Base-by-base conservation (phyloP, 2,888 invertebrate species). In the Ashinkailepas kermadecensis region DNA sequence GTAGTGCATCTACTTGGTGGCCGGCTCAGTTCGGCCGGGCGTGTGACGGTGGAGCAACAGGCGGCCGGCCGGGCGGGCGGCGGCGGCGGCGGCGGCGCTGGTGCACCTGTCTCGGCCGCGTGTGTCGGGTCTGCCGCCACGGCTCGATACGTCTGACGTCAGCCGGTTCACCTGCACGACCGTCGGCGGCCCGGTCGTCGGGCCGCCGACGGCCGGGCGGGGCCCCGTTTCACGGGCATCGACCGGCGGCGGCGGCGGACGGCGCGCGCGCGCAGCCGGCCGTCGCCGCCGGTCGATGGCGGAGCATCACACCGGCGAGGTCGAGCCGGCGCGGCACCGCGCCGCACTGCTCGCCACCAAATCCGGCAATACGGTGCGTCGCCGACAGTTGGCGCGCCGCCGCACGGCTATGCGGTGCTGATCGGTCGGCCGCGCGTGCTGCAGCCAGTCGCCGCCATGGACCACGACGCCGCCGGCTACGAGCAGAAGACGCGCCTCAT, bases 141-240 rank as follows among this genome's bases (percentile, higher is more conserved):
- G 74, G 74, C 56, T 74, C 74, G 74, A 74, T 74, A 56, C 15
- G 21, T 15, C 74, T 74, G 74, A 74, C 74, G 74, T 74, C 74
- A 74, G 70, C 56, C 70, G 39, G 39, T 39, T 23, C 74, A 74
- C 74, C 74, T 74, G 74, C 15, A 59, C 59, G 11, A 7, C 59
- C 15, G 59, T 15, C 12, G 12, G 15, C 59, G 59, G 59, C 59
- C 59, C 59, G 59, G n/a, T n/a, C n/a, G n/a, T n/a, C n/a, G n/a
- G n/a, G n/a, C n/a, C n/a, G n/a, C n/a, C n/a, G n/a, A n/a, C n/a
- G n/a, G 59, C 59, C 59, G 59, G 21, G 70, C 70, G 25, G 56
- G 7, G 21, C 54, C 74, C 65, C 56, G 74, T 74, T 74, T 74
- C 74, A 74, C 74, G 74, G 74, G 56, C 74, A 74, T 74, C 74